Conservation (phyloP, 2,888 invertebrate species). For the Ochropleura plecta region DNA sequence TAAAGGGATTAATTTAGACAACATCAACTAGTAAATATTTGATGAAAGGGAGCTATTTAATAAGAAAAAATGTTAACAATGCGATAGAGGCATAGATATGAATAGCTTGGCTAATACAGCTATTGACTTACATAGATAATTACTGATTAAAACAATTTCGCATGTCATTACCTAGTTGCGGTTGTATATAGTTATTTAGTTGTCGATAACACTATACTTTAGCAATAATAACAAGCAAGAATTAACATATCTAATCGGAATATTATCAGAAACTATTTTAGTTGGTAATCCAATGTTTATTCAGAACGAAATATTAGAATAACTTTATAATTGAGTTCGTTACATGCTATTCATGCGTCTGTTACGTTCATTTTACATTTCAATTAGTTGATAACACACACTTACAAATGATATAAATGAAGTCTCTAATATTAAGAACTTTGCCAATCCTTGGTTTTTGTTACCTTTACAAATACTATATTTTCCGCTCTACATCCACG, state of each 20-base stretch:
- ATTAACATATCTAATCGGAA: constrained; percentile 46
- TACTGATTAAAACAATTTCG: constrained; percentile 28
- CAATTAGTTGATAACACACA: constrained; percentile 14
- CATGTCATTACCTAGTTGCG: constrained; percentile 33
- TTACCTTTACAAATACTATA: background rate
- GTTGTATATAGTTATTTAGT: constrained; percentile 21
- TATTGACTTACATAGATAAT: constrained; percentile 32
- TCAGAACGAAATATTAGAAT: constrained; percentile 39
- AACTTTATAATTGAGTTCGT: constrained; percentile 32
- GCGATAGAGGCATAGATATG: constrained; percentile 28
- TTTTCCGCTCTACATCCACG: constrained; percentile 6
- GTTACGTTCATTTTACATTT: constrained; percentile 3
- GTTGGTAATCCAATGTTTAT: constrained; percentile 34
- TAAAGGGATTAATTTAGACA: constrained; percentile 12
- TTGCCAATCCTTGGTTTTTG: constrained; percentile 18
- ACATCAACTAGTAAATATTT: constrained; percentile 19
- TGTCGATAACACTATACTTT: constrained; percentile 30
- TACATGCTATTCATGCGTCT: constrained; percentile 9
- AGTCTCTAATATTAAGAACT: background rate
- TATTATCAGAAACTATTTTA: constrained; percentile 41
- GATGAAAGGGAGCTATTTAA: constrained; percentile 10
- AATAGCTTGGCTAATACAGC: constrained; percentile 19
- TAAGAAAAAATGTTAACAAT: constrained; percentile 9
- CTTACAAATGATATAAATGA: background rate
- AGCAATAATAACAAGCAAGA: constrained; percentile 19